phyloP scores from a whole-genome alignment of 2,113 vertebrate genomes.

The Brachyistius frenatus region DNA sequence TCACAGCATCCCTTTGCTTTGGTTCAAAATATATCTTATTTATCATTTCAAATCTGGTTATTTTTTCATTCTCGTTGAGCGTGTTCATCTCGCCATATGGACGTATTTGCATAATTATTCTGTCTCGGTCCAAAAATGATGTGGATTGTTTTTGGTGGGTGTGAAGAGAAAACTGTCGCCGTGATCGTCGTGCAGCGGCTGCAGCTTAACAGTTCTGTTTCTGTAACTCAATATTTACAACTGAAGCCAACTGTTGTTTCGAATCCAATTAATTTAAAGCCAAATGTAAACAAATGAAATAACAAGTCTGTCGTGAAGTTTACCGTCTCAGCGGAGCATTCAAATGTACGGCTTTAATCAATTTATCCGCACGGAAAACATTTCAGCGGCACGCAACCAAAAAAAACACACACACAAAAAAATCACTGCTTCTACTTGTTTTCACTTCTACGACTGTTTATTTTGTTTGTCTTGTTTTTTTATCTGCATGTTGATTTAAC shows the following conservation, averaged over 20 bases:
- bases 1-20: too few species aligned
- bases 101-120: neutral
- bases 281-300: conserved; percentile 3
- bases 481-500: conserved; percentile 9
- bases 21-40: too few species aligned
- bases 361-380: neutral
- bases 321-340: conserved; percentile 9
- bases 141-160: neutral
- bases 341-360: neutral
- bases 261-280: neutral
- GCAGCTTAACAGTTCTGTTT: neutral
- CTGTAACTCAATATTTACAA: neutral
- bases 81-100: neutral
- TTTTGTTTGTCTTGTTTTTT: neutral
- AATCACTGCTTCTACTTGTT: neutral
- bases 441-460: neutral
- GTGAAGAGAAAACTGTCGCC: neutral
- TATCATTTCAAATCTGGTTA: neutral
- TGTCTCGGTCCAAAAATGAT: neutral
- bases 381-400: neutral
- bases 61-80: neutral
- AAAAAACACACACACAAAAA: neutral
- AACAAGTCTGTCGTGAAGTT: neutral
- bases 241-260: neutral
- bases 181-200: neutral